Evolutionary conservation across 2,888 invertebrate genomes (phyloP), one percentile per base, ranked within the genome.

Genomic region (Anaspis maculata): DNA sequence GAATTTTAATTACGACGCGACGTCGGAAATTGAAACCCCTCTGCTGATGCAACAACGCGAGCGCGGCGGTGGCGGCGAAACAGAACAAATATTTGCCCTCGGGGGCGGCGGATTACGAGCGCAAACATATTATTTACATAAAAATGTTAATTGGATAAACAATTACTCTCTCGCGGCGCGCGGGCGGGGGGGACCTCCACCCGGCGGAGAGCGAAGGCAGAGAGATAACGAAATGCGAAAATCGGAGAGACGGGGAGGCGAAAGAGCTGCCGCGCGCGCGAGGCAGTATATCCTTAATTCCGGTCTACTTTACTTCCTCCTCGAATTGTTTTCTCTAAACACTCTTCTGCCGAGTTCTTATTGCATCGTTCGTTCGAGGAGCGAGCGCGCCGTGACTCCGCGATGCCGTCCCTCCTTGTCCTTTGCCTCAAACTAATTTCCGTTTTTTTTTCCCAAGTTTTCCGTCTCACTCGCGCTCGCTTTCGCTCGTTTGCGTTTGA

Each of bases 291-390:
- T 44, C 46, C 42, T 48, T 52, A 55, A 54, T 51, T 52, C 47
- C 42, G 35, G 36, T 48, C 45, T 42, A 46, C 51, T 50, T 49
- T 46, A 37, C 45, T 46, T 45, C 45, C 41, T 48, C 42, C 48
- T 44, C 42, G 51, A 52, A 56, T 52, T 54, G 53, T 54, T 57
- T 54, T 54, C 53, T 49, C 52, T 57, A 53, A 54, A 54, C 49
- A 50, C 51, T 52, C 51, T 50, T 48, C 50, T 42, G 46, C n/a
- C n/a, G n/a, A 51, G 45, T 52, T 53, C 54, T 51, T 55, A 54
- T 41, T 41, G 41, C 40, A 37, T 37, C 40, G 39, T 40, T 40
- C 36, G 27, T 36, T 23, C 33, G 26, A 14, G 13, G 19, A 19
- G 19, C 19, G 19, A 19, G 15, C 11, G 26, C 16, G n/a, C n/a